Conservation (phyloP, 2,113 vertebrate species). For the Daphoenositta chrysoptera region DNA sequence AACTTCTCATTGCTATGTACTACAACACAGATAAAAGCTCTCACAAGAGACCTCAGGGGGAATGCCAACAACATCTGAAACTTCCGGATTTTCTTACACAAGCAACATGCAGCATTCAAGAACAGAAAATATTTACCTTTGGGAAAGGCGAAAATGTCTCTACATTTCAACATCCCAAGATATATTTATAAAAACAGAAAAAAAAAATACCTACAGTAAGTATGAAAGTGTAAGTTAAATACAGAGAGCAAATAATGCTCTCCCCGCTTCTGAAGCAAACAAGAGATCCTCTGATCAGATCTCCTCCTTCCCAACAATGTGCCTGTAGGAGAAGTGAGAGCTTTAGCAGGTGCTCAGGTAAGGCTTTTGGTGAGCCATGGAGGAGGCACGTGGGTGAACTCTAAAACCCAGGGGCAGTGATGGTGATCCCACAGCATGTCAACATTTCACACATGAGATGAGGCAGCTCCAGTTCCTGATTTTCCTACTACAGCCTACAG, state of each 20-base stretch:
- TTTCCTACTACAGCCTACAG: not conserved
- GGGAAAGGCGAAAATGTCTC: not conserved
- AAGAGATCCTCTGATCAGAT: not conserved
- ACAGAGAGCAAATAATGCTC: not conserved
- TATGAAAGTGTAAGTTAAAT: not conserved
- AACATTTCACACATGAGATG: not conserved
- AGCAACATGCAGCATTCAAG: not conserved
- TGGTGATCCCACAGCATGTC: not conserved
- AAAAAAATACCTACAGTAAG: fast-evolving
- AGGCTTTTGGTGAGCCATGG: not conserved
- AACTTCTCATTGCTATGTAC: not conserved
- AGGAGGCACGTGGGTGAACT: not conserved
- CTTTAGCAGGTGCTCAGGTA: not conserved
- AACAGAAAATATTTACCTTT: conserved; percentile 11
- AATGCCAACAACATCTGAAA: not conserved
- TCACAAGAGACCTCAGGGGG: not conserved
- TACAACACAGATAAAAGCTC: not conserved
- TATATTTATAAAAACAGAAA: not conserved
- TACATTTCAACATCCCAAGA: not conserved
- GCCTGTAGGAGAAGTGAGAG: not conserved
- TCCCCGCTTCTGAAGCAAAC: not conserved
- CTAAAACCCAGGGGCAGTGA: not conserved
- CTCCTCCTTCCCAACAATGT: not conserved
- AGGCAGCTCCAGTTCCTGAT: not conserved
- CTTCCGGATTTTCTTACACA: not conserved